Conservation (phyloP, 2,113 vertebrate species). For the Heteronetta atricapilla region DNA sequence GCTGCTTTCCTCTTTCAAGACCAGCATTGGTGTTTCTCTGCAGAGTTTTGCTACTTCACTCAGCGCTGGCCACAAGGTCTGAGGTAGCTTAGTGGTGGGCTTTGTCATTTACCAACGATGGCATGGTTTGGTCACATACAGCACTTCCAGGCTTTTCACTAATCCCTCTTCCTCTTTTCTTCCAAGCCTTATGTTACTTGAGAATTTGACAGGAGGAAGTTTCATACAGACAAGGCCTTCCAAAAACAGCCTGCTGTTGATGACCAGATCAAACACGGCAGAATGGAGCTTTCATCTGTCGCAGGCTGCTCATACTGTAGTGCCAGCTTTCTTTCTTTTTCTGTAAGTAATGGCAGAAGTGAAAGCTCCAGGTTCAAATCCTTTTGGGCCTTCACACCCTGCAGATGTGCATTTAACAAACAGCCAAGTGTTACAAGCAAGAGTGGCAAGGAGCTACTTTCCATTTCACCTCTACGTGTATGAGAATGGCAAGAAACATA, state of each 20-base stretch:
- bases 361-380: conserved; percentile 12
- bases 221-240: conserved; percentile 35
- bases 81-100: conserved; percentile 56
- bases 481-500: neutral
- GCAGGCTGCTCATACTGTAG: neutral
- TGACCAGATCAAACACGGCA: conserved; percentile 17
- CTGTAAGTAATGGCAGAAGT: conserved; percentile 9
- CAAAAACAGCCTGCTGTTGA: conserved; percentile 35
- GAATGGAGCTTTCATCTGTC: conserved; percentile 21
- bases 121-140: conserved; percentile 53
- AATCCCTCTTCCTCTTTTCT: conserved; percentile 66
- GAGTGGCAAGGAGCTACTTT: neutral
- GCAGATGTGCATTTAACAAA: neutral
- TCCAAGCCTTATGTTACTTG: conserved; percentile 57
- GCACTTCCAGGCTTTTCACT: conserved; percentile 59
- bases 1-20: neutral
- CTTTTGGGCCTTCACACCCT: neutral
- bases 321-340: neutral
- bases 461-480: neutral
- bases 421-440: neutral
- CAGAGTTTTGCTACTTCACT: conserved; percentile 38
- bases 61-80: conserved; percentile 24
- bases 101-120: conserved; percentile 52
- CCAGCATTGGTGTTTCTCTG: neutral
- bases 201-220: conserved; percentile 63